Conservation (phyloP, 2,113 vertebrate species). For the Limanda limanda region DNA sequence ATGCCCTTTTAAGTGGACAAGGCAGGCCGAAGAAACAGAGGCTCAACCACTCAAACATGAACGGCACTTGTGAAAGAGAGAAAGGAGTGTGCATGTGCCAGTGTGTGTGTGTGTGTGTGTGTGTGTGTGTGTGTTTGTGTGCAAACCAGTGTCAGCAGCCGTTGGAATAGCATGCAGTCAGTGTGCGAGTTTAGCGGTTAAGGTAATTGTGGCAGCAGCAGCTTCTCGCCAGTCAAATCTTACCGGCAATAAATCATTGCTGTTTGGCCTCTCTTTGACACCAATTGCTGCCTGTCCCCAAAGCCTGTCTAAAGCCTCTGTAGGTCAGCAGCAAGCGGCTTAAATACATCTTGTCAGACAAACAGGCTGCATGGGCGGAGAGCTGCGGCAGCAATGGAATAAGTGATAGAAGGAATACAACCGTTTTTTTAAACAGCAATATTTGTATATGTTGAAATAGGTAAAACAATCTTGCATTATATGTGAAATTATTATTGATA, state of each 20-base stretch:
- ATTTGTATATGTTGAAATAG: neutral
- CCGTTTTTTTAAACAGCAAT: constrained; percentile 14
- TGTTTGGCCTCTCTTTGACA: constrained; percentile 79
- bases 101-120: constrained; percentile 8
- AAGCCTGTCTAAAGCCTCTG: constrained; percentile 72
- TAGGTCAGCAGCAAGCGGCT: constrained; percentile 72
- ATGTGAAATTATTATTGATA: neutral
- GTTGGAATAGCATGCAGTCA: constrained; percentile 80
- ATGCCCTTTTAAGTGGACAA: constrained; percentile 96
- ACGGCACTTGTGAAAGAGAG: constrained; percentile 78
- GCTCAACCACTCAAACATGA: constrained; percentile 85
- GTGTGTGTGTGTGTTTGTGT: constrained; percentile 27
- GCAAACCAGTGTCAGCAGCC: constrained; percentile 30
- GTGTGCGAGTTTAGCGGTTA: constrained; percentile 63
- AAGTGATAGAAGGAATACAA: constrained; percentile 22
- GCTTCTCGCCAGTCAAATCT: constrained; percentile 83
- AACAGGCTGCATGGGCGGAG: constrained; percentile 31
- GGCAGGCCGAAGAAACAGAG: constrained; percentile 87
- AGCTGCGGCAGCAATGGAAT: constrained; percentile 38
- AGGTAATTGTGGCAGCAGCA: constrained; percentile 83
- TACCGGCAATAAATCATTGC: constrained; percentile 84
- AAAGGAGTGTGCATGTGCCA: constrained; percentile 6
- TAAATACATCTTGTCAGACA: constrained; percentile 75
- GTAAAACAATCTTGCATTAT: neutral
- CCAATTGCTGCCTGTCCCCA: constrained; percentile 74